Conservation (phyloP, 2,888 invertebrate species). For the Buathra laborator region DNA sequence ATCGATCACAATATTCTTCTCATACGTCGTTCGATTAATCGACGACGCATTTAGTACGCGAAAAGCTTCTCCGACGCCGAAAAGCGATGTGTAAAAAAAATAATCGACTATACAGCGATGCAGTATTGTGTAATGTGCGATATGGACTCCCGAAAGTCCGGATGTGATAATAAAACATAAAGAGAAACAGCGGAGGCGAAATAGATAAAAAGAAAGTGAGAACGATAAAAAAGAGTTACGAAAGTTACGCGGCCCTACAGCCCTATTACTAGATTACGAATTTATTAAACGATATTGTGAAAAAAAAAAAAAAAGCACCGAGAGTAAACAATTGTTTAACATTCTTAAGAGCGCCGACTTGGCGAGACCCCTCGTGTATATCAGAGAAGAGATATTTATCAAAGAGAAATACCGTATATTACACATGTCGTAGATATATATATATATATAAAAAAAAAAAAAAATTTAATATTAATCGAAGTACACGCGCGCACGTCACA, state of each 20-base stretch:
- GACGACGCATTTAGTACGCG: not conserved
- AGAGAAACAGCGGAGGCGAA: not conserved
- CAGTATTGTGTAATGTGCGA: conserved; percentile 19
- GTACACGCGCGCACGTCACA: not conserved
- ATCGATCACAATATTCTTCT: conserved; percentile 6
- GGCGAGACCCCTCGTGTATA: not conserved
- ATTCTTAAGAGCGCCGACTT: not conserved
- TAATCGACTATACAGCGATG: conserved; percentile 10
- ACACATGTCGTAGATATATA: conserved; percentile 15
- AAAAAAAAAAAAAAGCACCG: not conserved
- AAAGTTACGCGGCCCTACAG: conserved; percentile 3
- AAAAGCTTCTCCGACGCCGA: not conserved
- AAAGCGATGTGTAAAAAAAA: not conserved
- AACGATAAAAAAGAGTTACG: conserved; percentile 30
- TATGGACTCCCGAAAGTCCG: conserved; percentile 14
- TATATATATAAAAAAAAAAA: too few species aligned
- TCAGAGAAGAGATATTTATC: conserved; percentile 27
- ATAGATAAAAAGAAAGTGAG: conserved; percentile 50
- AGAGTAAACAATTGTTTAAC: not conserved
- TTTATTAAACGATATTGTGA: conserved; percentile 23
- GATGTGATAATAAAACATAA: conserved; percentile 61
- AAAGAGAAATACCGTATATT: conserved; percentile 2
- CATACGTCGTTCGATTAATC: not conserved
- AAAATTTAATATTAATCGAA: conserved; percentile 7
- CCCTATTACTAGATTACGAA: conserved; percentile 34